Conservation (phyloP, 2,888 invertebrate species). For the Lypha dubia region DNA sequence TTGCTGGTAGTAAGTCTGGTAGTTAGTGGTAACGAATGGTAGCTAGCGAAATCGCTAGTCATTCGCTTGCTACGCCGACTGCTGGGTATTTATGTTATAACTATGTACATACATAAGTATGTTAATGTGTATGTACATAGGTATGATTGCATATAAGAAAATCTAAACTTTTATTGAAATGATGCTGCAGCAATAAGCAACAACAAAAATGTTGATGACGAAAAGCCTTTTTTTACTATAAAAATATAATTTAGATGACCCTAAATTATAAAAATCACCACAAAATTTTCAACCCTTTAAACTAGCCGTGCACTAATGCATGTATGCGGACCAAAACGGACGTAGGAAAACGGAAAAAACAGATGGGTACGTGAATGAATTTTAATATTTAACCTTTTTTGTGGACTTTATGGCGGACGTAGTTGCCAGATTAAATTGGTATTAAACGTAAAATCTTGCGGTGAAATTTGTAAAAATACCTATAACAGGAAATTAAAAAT, state of each 20-base stretch:
- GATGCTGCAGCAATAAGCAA: slow-evolving; percentile 8
- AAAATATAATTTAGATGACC: slow-evolving; percentile 64
- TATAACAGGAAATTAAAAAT: too few relatives aligned
- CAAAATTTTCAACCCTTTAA: slow-evolving; percentile 63
- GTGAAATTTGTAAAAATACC: too few relatives aligned
- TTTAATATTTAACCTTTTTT: background rate
- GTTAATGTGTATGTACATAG: slow-evolving; percentile 14
- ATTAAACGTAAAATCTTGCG: background rate
- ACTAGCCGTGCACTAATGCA: slow-evolving; percentile 33
- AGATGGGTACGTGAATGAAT: background rate
- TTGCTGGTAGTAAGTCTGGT: too few relatives aligned
- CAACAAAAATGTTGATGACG: slow-evolving; percentile 8
- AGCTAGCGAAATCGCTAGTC: too few relatives aligned
- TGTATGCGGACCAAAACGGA: slow-evolving; percentile 10
- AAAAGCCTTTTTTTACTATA: slow-evolving; percentile 31
- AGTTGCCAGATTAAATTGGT: background rate
- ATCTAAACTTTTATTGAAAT: background rate
- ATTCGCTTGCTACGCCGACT: too few relatives aligned
- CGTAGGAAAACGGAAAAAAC: slow-evolving; percentile 2
- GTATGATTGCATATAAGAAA: background rate
- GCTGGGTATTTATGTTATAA: too few relatives aligned
- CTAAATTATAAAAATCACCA: slow-evolving; percentile 69
- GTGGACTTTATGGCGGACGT: background rate
- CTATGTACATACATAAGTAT: background rate
- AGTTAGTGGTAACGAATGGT: too few relatives aligned